Conservation (phyloP, 64 coral and sea anemone genomes). For the Dendronephthya gigantea region DNA sequence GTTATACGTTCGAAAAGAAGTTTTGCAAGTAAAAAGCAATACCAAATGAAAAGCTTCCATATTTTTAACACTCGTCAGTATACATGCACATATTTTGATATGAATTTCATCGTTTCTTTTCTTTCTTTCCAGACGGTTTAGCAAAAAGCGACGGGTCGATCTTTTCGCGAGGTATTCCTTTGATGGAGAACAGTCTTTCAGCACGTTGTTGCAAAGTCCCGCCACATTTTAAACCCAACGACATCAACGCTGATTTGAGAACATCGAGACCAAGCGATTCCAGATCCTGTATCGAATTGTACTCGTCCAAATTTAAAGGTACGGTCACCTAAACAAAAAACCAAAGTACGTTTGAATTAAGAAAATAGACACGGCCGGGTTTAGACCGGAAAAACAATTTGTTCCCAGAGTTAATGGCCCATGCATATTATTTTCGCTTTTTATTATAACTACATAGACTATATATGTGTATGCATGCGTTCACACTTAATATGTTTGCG, state of each 20-base stretch:
- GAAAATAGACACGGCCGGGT: too few relatives aligned
- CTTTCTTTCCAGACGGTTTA: neutral
- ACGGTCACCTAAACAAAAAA: conserved; percentile 2
- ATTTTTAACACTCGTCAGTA: neutral
- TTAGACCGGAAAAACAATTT: neutral
- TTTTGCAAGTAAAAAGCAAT: neutral
- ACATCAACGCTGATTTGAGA: conserved; percentile 56
- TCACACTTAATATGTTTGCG: too few relatives aligned
- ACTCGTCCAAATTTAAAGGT: conserved; percentile 44
- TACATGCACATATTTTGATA: neutral
- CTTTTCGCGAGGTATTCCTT: conserved; percentile 35
- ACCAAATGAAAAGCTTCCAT: neutral
- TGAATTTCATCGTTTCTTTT: neutral
- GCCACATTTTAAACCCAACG: conserved; percentile 84
- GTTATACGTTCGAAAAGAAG: too few relatives aligned
- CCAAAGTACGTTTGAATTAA: neutral
- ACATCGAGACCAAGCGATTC: conserved; percentile 60
- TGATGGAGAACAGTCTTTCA: conserved; percentile 71
- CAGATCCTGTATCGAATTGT: conserved; percentile 41
- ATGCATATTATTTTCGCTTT: too few relatives aligned
- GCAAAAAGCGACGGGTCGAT: neutral
- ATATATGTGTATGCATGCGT: too few relatives aligned
- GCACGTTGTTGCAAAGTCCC: conserved; percentile 91
- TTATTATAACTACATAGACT: too few relatives aligned
- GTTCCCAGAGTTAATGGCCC: neutral